Base-by-base conservation (phyloP, 2,888 invertebrate genomes). In the Ptycholaimellus sp. region DNA sequence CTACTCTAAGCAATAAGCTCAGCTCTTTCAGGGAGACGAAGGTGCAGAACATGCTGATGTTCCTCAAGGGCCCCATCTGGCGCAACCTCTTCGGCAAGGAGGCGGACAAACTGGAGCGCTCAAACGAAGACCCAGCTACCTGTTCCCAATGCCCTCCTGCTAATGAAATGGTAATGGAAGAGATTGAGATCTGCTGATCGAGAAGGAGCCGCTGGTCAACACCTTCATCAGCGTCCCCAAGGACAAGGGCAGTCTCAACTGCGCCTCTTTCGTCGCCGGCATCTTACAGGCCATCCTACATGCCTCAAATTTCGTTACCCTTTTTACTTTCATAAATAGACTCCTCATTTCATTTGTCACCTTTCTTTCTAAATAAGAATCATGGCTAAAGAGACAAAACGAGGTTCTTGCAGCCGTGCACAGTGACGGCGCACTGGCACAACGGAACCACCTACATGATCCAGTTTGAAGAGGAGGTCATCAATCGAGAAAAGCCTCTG, bases 391-490 rank as follows among this genome's bases (percentile, higher is more conserved):
- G n/a, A 21, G 40, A n/a, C n/a, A n/a, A n/a, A n/a, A n/a, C 16
- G 31, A 18, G 17, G 9, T 31, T 18, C 4, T 72, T 74, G 42
- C 65, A 93, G 90, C 77, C 87, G 3, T 83, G 85, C 30, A 90
- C 90, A 65, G 93, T 96, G 6, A 78, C 87, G 1, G 87, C 90
- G 0, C 90, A 93, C 60, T 93, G 90, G 87, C 93, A 96, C 60
- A 87, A 93, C 60, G 96, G 90, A 29, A 93, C 93, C 7, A 90
- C 93, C 0, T 96, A 90, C 58, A 85, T 93, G 80, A 83, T 96
- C 36, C 48, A 46, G 57, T 66, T 41, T 37, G 53, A 57, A 14
- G 47, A 52, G 36, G 40, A 48, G 7, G 55, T 57, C 7, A 50
- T 57, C n/a, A 44, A 40, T 6, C 40, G 56, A n/a, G n/a, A n/a